Evolutionary conservation across 2,797 vertebrate species (phyloP), one percentile per base, ranked within the genome.

Genomic region (Sebastes oblongus): DNA sequence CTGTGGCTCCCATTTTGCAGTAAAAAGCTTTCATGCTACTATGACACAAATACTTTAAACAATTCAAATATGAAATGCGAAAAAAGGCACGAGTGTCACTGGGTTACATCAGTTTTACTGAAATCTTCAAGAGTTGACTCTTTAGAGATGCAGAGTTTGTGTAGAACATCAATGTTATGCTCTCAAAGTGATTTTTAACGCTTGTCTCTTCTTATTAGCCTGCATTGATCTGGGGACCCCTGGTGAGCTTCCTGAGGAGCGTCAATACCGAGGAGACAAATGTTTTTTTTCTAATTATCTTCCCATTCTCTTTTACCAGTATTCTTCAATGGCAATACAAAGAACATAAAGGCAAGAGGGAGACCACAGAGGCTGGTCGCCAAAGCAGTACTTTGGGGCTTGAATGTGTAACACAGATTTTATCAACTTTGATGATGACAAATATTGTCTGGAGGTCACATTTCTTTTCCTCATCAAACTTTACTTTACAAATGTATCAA

Each of bases 41-140:
- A 5, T 18, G 72, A 77, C 27, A 24, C 8, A 36, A 34, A 66
- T 11, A 11, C n/a, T 36, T 39, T 22, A 50, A 80, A 34, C 22
- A 46, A 39, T 56, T 80, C 7, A 54, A 81, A 72, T 42, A 46
- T 18, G 8, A 72, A 61, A 70, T 36, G 27, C 16, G 56, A 74
- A 42, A 70, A 65, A 61, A 29, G 12, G 13, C 39, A 18, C 1
- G 0, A 24, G 27, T 86, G 81, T 80, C 86, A 84, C 32, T 25
- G 32, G 20, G 72, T 80, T 85, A 77, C 81, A 84, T 85, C 77
- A 83, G 46, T 78, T 72, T 69, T 46, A 55, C 27, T 74, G 34
- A 76, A 78, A 76, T 76, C 56, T 67, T 81, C 39, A 82, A 84
- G 80, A 73, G 42, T 61, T 10, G 52, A 60, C 52, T 82, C 30